Evolutionary conservation across 2,797 vertebrate species (phyloP).

Genomic region (Adelosebastes latens): DNA sequence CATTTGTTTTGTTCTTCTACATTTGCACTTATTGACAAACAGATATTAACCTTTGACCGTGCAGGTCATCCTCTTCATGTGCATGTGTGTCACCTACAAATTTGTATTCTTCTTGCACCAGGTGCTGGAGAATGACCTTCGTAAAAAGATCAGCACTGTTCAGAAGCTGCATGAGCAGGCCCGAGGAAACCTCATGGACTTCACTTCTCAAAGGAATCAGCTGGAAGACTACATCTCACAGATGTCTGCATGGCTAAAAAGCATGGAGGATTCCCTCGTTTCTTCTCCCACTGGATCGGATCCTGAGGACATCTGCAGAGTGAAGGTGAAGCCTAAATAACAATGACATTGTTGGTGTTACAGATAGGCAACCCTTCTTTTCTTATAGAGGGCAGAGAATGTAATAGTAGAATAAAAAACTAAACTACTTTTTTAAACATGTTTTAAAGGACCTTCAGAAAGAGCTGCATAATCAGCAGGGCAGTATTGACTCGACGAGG

Average conservation of each 20-base stretch:
- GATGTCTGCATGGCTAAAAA: conserved; percentile 86
- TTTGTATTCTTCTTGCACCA: conserved; percentile 56
- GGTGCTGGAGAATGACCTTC: conserved; percentile 92
- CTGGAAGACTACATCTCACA: conserved; percentile 89
- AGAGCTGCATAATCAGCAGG: conserved; percentile 92
- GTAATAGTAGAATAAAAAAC: not conserved
- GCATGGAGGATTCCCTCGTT: conserved; percentile 87
- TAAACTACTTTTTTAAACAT: not conserved
- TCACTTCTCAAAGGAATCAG: conserved; percentile 87
- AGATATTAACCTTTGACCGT: not conserved
- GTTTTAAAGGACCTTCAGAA: conserved; percentile 90
- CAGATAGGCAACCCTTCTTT: not conserved
- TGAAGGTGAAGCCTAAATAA: conserved; percentile 84
- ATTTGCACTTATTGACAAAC: not conserved
- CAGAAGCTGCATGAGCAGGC: conserved; percentile 89
- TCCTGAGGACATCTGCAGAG: conserved; percentile 89
- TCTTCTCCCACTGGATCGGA: conserved; percentile 81
- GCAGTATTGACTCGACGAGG: conserved; percentile 86
- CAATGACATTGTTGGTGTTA: not conserved
- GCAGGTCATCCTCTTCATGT: not conserved
- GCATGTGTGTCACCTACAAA: not conserved
- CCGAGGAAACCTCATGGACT: conserved; percentile 88
- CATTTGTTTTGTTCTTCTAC: not conserved
- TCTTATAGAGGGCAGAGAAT: not conserved
- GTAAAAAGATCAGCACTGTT: conserved; percentile 88